Evolutionary conservation across 2,797 vertebrate genomes (phyloP), one percentile per base, ranked within the genome.

Genomic region (Apogon hyalosoma): DNA sequence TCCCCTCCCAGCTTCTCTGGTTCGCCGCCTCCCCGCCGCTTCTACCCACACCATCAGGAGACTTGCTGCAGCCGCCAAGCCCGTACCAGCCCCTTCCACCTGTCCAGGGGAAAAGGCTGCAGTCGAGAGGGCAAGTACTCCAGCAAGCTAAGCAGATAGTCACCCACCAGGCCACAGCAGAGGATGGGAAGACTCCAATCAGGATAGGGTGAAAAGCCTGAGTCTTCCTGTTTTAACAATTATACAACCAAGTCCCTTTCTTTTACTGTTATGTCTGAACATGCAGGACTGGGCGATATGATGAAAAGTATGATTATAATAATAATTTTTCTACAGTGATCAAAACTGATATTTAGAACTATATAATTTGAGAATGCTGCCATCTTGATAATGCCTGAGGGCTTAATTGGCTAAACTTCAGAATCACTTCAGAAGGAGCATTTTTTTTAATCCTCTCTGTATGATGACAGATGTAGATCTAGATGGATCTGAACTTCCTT

Each of bases 61-160:
- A 93, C 92, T 5, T 96, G 95, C 93, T 97, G 95, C 86, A 91
- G 93, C 87, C 96, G 96, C 72, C 94, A 96, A 82, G 95, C 93
- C 39, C 95, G 96, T 75, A 88, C 94, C 0, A 77, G 91, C 57
- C 91, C 94, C 73, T 87, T 94, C 77, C 96, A 97, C 92, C 92
- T 93, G 69, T 79, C 92, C 63, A 84, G 87, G 75, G 91, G 90
- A 1, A 95, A 95, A 71, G 79, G 72, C 43, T 93, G 95, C 55
- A 90, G 88, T 83, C 94, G 95, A 53, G 98, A 97, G 89, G 94
- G 92, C 77, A 98, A 97, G 92, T 96, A 96, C 85, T 94, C 94
- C 83, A 95, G 90, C 92, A 99, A 99, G 88, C 94, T 98, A 89
- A 97, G 96, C 94, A 98, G 98, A 96, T 99, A 98, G 94, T 96